Conservation (phyloP, 2,888 invertebrate species). For the Phaedon cochleariae region DNA sequence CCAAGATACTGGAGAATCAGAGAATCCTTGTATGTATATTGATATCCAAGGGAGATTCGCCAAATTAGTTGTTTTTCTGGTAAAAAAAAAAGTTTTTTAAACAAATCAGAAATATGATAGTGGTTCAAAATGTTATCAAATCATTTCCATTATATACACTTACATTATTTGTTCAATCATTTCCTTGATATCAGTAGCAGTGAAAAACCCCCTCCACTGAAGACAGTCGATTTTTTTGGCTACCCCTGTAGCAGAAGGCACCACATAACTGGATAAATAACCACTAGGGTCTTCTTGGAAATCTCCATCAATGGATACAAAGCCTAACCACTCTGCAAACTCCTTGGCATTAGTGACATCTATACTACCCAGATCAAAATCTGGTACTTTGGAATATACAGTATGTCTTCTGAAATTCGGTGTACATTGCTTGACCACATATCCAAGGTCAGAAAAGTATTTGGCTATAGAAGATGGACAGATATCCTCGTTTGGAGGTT, state of each 20-base stretch:
- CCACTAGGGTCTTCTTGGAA: slow-evolving; percentile 49
- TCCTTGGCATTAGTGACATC: slow-evolving; percentile 52
- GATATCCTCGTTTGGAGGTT: slow-evolving; percentile 62
- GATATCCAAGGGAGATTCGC: slow-evolving; percentile 62
- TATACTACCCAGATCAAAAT: slow-evolving; percentile 41
- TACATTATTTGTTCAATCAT: slow-evolving; percentile 44
- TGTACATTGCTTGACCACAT: slow-evolving; percentile 61
- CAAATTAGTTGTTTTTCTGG: slow-evolving; percentile 38
- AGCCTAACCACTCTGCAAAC: slow-evolving; percentile 68
- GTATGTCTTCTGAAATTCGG: slow-evolving; percentile 57
- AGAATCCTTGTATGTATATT: slow-evolving; percentile 67
- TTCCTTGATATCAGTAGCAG: slow-evolving; percentile 56
- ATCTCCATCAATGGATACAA: slow-evolving; percentile 62
- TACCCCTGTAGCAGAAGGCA: slow-evolving; percentile 54
- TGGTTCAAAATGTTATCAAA: no score
- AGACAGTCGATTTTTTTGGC: slow-evolving; percentile 57
- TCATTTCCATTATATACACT: slow-evolving; percentile 6
- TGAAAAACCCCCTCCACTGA: slow-evolving; percentile 65
- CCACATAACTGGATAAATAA: slow-evolving; percentile 59
- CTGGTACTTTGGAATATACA: slow-evolving; percentile 61
- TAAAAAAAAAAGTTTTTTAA: slow-evolving; percentile 19
- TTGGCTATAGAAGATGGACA: slow-evolving; percentile 71
- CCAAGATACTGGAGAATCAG: slow-evolving; percentile 65
- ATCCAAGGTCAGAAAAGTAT: slow-evolving; percentile 61
- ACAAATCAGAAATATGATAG: no score